These are phyloP conservation scores for Oppia nitens DNA, from an alignment of 1,140 invertebrate species.

Conservation along the genomic window DNA sequence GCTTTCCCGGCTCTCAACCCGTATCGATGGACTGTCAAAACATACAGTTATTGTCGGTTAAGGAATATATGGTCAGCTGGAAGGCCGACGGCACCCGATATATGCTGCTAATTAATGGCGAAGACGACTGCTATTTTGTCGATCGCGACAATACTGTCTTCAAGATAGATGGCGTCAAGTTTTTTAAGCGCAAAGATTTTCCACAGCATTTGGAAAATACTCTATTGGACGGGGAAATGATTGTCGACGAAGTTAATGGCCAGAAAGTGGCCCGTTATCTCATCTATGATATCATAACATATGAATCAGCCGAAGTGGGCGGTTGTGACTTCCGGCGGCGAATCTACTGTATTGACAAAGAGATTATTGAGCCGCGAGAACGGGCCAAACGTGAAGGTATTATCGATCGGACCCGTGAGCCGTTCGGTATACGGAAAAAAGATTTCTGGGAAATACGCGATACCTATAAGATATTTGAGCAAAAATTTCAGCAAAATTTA, in stretches of 20 bases:
- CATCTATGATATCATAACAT: constrained; percentile 84
- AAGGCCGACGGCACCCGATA: constrained; percentile 97
- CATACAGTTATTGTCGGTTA: constrained; percentile 50
- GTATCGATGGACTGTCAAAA: constrained; percentile 86
- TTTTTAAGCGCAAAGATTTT: constrained; percentile 59
- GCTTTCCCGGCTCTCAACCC: constrained; percentile 90
- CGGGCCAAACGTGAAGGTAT: constrained; percentile 52
- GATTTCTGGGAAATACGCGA: constrained; percentile 67
- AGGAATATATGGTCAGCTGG: constrained; percentile 91
- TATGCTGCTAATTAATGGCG: constrained; percentile 82
- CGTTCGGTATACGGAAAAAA: constrained; percentile 70
- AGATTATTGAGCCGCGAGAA: constrained; percentile 48
- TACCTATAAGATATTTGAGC: constrained; percentile 50
- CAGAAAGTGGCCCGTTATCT: constrained; percentile 63
- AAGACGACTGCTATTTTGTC: constrained; percentile 72
- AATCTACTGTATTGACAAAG: constrained; percentile 49
- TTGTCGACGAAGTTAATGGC: constrained; percentile 57
- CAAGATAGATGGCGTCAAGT: constrained; percentile 49
- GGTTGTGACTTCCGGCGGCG: constrained; percentile 58
- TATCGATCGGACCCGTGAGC: constrained; percentile 57
- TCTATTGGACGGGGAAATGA: constrained; percentile 91
- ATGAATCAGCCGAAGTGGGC: constrained; percentile 58
- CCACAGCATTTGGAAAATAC: constrained; percentile 57
- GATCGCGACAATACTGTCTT: constrained; percentile 94
- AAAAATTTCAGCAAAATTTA: constrained; percentile 66